phyloP scores from a whole-genome alignment of 2,888 invertebrate species.

The Crioceris asparagi region DNA sequence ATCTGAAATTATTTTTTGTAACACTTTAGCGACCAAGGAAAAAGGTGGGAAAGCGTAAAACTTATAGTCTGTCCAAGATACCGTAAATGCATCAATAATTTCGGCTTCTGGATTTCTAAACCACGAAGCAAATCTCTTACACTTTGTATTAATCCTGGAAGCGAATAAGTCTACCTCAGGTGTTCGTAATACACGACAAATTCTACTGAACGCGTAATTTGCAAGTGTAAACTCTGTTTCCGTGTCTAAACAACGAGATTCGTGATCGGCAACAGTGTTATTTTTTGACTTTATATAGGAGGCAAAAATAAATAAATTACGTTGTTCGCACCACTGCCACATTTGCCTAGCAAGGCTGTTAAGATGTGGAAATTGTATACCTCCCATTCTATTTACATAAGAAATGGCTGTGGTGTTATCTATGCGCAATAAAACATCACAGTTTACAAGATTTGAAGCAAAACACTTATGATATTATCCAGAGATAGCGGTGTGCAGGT shows the following conservation, averaged over 20 bases:
- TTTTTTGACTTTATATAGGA: constrained; percentile 1
- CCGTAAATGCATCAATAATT: constrained; percentile 7
- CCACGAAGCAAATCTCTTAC: constrained; percentile 6
- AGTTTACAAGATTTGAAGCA: not conserved
- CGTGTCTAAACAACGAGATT: not conserved
- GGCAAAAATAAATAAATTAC: constrained; percentile 3
- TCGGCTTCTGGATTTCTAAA: constrained; percentile 6
- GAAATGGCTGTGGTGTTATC: constrained; percentile 5
- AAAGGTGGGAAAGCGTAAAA: constrained; percentile 5
- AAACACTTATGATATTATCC: no score
- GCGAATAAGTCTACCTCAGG: constrained; percentile 9
- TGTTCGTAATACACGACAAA: not conserved
- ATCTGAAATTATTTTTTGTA: constrained; percentile 4
- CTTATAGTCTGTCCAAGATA: constrained; percentile 1
- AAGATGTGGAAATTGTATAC: not conserved
- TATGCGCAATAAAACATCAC: constrained; percentile 4
- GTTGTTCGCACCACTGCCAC: constrained; percentile 5
- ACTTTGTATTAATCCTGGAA: constrained; percentile 4
- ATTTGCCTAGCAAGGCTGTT: not conserved
- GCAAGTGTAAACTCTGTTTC: constrained; percentile 9
- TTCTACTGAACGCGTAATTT: not conserved
- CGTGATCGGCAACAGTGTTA: not conserved
- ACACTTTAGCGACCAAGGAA: not conserved
- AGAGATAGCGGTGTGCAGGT: no score
- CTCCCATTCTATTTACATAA: constrained; percentile 5